These are phyloP conservation scores for Drepanosiphum platanoidis DNA, from an alignment of 2,888 invertebrate genomes.

Conservation along the genomic window DNA sequence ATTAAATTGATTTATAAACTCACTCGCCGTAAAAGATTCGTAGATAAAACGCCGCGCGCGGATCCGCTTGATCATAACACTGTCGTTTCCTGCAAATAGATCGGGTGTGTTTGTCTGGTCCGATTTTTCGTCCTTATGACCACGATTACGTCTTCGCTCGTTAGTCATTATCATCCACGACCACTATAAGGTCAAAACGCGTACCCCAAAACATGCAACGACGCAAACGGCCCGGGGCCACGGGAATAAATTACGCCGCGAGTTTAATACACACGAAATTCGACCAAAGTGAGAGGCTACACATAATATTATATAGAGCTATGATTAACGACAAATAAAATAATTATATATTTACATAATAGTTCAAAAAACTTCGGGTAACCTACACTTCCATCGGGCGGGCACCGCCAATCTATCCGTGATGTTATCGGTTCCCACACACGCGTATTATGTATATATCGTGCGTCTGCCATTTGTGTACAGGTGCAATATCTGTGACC, in stretches of 20 bases:
- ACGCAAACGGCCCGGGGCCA: conserved; percentile 16
- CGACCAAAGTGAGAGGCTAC: conserved; percentile 44
- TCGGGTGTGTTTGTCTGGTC: background rate
- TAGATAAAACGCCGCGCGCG: too few relatives aligned
- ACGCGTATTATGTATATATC: background rate
- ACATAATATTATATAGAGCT: background rate
- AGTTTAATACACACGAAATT: conserved; percentile 35
- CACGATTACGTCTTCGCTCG: background rate
- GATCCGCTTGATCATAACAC: too few relatives aligned
- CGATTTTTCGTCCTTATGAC: background rate
- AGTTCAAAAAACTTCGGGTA: background rate
- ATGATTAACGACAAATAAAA: conserved; percentile 26
- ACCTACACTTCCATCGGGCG: background rate
- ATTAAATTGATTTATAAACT: too few relatives aligned
- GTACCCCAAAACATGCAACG: background rate
- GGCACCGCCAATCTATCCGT: background rate
- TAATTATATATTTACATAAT: conserved; percentile 42
- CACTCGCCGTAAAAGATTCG: too few relatives aligned
- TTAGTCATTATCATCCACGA: background rate
- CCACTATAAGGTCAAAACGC: background rate
- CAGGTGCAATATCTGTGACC: background rate
- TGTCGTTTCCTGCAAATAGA: background rate
- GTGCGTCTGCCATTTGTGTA: background rate
- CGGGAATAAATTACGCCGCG: background rate
- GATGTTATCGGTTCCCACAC: background rate